A percentile compares a stretch with the other conserved stretches of the same genome.
Evolutionary conservation across 1,140 invertebrate species (phyloP).

Genomic region (Andricus grossulariae): DNA sequence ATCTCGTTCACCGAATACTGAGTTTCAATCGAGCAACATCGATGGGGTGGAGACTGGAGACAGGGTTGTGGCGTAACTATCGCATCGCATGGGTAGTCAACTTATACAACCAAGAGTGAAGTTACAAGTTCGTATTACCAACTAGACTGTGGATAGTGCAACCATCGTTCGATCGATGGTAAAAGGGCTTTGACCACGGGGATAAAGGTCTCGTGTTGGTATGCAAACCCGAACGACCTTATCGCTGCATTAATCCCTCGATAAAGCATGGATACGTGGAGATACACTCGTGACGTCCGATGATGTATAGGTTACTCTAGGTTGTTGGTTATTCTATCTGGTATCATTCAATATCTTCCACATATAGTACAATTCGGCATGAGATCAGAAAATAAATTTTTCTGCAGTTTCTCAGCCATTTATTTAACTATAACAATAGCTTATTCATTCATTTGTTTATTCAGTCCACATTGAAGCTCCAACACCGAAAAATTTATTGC

Average conservation of each 20-base stretch:
- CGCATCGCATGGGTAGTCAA: background rate
- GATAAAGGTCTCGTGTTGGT: constrained; percentile 25
- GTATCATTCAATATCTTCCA: background rate
- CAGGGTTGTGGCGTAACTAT: background rate
- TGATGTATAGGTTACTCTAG: constrained; percentile 11
- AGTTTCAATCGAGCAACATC: background rate
- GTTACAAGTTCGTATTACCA: constrained; percentile 19
- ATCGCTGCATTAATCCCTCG: constrained; percentile 27
- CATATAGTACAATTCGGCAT: background rate
- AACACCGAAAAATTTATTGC: no score
- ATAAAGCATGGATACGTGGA: constrained; percentile 7
- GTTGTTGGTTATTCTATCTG: background rate
- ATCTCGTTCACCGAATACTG: background rate
- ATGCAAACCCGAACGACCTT: constrained; percentile 15
- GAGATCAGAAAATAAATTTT: background rate
- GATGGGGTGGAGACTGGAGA: background rate
- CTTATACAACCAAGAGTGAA: background rate
- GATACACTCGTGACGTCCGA: constrained; percentile 8
- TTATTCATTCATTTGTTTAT: no score
- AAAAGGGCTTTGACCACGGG: constrained; percentile 40
- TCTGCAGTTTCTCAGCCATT: no score
- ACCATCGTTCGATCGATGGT: constrained; percentile 34
- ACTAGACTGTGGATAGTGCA: constrained; percentile 4
- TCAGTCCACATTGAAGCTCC: no score
- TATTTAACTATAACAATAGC: no score